Base-by-base conservation (phyloP, 2,113 vertebrate species). In the Neofelis nebulosa region DNA sequence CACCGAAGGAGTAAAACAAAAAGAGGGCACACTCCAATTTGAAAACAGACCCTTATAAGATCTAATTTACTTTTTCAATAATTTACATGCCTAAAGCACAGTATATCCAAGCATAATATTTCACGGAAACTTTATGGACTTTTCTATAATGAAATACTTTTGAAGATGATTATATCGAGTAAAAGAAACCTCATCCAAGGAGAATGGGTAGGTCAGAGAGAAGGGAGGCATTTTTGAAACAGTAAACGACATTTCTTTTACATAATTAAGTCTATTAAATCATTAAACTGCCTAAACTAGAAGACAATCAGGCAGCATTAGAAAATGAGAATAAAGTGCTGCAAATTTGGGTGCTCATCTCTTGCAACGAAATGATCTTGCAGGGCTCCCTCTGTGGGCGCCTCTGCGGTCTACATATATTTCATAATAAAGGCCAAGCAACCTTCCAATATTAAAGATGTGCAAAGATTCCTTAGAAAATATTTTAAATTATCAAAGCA, bases 401-500 rank as follows among this genome's bases (percentile, higher is more conserved):
- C 21, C 68, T 94, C 74, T 48, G 13, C 3, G 0, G 12, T 93
- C 85, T 79, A 55, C n/a, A 48, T 16, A 63, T 9, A 21, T 95
- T 92, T 73, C 69, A 71, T 88, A 81, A 95, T 36, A 41, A 91
- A 94, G 76, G 31, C 73, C 55, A n/a, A 21, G 7, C 41, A 65
- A 57, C 41, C 45, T 82, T 82, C 71, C 71, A 73, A 9, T 36
- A 83, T 73, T 78, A 91, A 97, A 96, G 8, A 94, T 50, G 27
- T 48, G 11, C 55, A 57, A 89, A 94, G n/a, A 68, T 82, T 95
- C 66, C 57, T 95, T 81, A 96, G 48, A 25, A 93, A 94, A 69
- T 13, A 1, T 52, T 84, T 85, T 93, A 73, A 91, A 86, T 97
- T 85, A 96, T 91, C 73, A 74, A 88, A 95, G 63, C 15, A 96